Conservation (phyloP, 2,113 vertebrate genomes). For the Acanthochromis polyacanthus region DNA sequence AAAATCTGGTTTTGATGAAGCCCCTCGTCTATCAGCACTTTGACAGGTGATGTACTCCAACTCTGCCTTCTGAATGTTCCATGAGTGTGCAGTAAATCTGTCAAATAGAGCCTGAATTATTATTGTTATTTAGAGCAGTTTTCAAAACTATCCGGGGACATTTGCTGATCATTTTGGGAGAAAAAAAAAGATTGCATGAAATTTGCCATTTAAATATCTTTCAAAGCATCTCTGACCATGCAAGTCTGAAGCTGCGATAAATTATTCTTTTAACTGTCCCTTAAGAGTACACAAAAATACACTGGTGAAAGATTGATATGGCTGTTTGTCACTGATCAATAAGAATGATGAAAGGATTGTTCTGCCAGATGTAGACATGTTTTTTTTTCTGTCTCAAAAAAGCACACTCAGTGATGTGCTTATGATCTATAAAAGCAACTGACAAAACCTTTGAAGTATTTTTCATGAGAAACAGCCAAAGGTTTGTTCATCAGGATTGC, state of each 20-base stretch:
- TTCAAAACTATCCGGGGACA: slow-evolving; percentile 12
- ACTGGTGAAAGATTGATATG: slow-evolving; percentile 2
- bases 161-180: slow-evolving; percentile 15
- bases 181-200: not conserved
- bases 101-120: slow-evolving; percentile 46
- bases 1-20: slow-evolving; percentile 59
- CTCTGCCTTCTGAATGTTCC: slow-evolving; percentile 29
- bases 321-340: slow-evolving; percentile 22
- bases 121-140: slow-evolving; percentile 10
- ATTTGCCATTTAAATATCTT: slow-evolving; percentile 14
- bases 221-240: not conserved
- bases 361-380: slow-evolving; percentile 30
- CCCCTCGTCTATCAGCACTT: slow-evolving; percentile 22
- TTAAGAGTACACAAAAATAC: not conserved
- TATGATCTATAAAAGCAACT: not conserved
- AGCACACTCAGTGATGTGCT: not conserved
- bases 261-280: not conserved
- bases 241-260: slow-evolving; percentile 2
- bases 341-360: not conserved
- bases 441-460: too few relatives aligned
- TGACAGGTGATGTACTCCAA: slow-evolving; percentile 29
- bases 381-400: slow-evolving; percentile 2
- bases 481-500: slow-evolving; percentile 6
- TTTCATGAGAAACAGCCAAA: too few relatives aligned
- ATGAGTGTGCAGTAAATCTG: slow-evolving; percentile 49